These are phyloP conservation scores for Lottia gigantea DNA, from an alignment of 2,888 invertebrate species.

Conservation along the genomic window DNA sequence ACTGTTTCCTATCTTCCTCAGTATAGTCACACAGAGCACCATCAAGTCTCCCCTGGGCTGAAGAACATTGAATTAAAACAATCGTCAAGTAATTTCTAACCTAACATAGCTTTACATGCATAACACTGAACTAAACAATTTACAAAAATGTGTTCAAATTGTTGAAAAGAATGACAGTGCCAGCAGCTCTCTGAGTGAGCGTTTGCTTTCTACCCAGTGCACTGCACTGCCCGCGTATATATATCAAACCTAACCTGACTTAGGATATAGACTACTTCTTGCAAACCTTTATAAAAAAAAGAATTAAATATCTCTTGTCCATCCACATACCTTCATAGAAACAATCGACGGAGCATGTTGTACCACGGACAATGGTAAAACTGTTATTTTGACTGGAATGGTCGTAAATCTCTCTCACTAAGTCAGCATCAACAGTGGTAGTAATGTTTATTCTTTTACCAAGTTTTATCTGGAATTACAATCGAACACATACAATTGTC, in stretches of 20 bases:
- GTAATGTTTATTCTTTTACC: conserved; percentile 72
- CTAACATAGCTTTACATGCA: too few species aligned
- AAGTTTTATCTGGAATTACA: conserved; percentile 50
- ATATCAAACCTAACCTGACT: too few species aligned
- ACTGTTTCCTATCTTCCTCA: conserved; percentile 89
- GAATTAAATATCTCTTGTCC: too few species aligned
- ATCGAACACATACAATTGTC: neutral
- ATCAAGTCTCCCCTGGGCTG: conserved; percentile 93
- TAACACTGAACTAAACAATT: too few species aligned
- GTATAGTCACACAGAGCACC: conserved; percentile 96
- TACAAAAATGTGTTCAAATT: too few species aligned
- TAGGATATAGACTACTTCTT: too few species aligned
- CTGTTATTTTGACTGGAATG: conserved; percentile 73
- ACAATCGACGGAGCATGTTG: conserved; percentile 96
- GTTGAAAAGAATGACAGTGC: too few species aligned
- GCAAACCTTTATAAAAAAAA: neutral
- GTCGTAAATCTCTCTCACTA: conserved; percentile 83
- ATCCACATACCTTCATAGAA: conserved; percentile 82
- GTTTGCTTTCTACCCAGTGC: too few species aligned
- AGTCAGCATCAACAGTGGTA: conserved; percentile 83
- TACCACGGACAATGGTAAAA: conserved; percentile 83
- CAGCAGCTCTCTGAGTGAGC: too few species aligned
- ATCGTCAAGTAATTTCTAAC: too few species aligned
- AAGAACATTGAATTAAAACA: conserved; percentile 7
- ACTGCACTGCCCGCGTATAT: too few species aligned